These are phyloP conservation scores for Monarcha castaneiventris DNA, from an alignment of 2,113 vertebrate species.

Conservation along the genomic window DNA sequence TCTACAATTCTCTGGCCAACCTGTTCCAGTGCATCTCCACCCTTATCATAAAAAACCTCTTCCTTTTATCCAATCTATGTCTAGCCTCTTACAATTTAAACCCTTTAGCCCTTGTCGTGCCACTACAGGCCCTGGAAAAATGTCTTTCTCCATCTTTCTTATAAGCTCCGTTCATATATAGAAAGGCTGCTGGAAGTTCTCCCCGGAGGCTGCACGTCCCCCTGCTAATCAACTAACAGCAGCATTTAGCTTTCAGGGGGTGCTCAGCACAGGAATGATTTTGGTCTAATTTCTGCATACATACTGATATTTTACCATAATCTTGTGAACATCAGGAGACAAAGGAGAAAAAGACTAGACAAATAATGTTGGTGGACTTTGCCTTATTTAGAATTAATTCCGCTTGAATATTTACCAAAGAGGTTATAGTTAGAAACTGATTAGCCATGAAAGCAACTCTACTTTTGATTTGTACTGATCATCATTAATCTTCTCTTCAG, in stretches of 20 bases:
- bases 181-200: background rate
- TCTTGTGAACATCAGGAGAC: background rate
- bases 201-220: rapidly evolving
- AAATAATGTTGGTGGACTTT: background rate
- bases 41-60: background rate
- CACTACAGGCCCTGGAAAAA: background rate
- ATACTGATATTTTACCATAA: background rate
- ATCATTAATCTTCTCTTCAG: background rate
- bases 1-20: background rate
- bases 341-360: background rate
- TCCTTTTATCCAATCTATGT: background rate
- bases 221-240: background rate
- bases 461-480: background rate
- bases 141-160: background rate
- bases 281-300: background rate
- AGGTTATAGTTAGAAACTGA: background rate
- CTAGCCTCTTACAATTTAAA: background rate
- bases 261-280: background rate
- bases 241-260: background rate
- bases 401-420: background rate
- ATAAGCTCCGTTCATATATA: background rate
- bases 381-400: background rate
- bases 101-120: background rate
- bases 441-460: background rate
- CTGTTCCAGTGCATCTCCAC: background rate